Base-by-base conservation (phyloP, 2,113 vertebrate species). In the Lipophrys pholis region DNA sequence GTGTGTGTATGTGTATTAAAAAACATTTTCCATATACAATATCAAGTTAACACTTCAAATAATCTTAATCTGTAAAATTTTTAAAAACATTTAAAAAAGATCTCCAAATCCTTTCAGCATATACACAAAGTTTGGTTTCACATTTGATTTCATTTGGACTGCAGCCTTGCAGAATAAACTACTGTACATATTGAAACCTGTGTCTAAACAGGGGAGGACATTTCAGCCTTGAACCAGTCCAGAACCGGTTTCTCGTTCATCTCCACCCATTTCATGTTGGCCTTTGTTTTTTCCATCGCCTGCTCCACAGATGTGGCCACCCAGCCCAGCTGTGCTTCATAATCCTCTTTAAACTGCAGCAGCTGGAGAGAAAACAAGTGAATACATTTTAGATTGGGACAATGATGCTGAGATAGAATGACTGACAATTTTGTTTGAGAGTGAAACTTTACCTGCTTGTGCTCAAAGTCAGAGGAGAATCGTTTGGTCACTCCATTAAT, bases 241-340 rank as follows among this genome's bases (percentile, higher is more conserved):
- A 85, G 7, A 49, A 97, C 93, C 0, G 0, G 0, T 0, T 17
- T 6, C 82, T 77, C 83, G 90, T 98, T 97, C 46, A 88, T 57
- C 0, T 64, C 70, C 63, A 97, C 92, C 97, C 97, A 98, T 3
- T 93, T 89, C 30, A 96, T 95, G 89, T 97, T 97, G 50, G 94
- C 64, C 1, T 81, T 91, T 0, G 95, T 96, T 49, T 63, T 92
- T 89, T 97, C 95, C 87, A 97, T 90, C 0, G 93, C 91, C 81
- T 95, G 95, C 50, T 97, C 95, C 65, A 98, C 64, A 0, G 93
- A 78, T 6, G 85, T 40, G 0, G 91, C 88, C 35, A 75, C 95
- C 0, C 93, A 93, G 39, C 93, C 94, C 0, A 96, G 92, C 8
- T 95, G 93, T 0, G 61, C 51, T 3, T 59, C 15, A 7, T 95